Percentiles rank a stretch among this genome's conserved stretches.
phyloP scores from a whole-genome alignment of 1,140 invertebrate species.

The Charaxes varanes region DNA sequence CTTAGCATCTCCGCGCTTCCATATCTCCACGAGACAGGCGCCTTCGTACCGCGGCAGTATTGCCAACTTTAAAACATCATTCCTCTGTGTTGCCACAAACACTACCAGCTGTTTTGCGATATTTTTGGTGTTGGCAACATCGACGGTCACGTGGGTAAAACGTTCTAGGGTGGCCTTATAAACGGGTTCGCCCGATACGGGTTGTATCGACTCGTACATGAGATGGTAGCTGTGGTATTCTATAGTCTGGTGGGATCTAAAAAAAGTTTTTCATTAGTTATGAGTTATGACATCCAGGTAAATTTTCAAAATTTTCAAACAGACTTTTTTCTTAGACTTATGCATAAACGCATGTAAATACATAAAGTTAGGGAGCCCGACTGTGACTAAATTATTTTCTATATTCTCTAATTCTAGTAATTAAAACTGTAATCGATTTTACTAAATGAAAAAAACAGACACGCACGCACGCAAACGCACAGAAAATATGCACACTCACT shows the following conservation, averaged over 20 bases:
- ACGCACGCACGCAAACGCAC: too few relatives aligned
- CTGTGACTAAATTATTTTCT: too few relatives aligned
- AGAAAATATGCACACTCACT: too few relatives aligned
- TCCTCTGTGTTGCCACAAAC: conserved; percentile 85
- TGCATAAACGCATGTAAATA: too few relatives aligned
- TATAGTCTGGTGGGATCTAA: conserved; percentile 68
- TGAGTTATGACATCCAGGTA: neutral
- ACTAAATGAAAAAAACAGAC: too few relatives aligned
- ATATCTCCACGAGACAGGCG: conserved; percentile 90
- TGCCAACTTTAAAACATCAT: conserved; percentile 87
- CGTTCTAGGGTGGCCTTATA: conserved; percentile 82
- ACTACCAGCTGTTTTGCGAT: conserved; percentile 80
- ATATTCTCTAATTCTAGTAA: too few relatives aligned
- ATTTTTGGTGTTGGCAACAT: conserved; percentile 81
- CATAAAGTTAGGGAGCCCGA: too few relatives aligned
- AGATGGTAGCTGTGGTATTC: conserved; percentile 88
- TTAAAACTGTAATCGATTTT: too few relatives aligned
- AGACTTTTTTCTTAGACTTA: too few relatives aligned
- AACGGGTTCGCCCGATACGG: conserved; percentile 80
- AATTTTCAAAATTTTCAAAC: too few relatives aligned
- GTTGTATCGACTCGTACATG: conserved; percentile 90
- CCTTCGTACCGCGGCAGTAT: conserved; percentile 80
- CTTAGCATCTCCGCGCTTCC: conserved; percentile 80
- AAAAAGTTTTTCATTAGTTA: neutral
- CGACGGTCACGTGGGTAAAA: conserved; percentile 87